Base-by-base conservation (phyloP, 2,113 vertebrate genomes). In the Cheirogaleus medius region DNA sequence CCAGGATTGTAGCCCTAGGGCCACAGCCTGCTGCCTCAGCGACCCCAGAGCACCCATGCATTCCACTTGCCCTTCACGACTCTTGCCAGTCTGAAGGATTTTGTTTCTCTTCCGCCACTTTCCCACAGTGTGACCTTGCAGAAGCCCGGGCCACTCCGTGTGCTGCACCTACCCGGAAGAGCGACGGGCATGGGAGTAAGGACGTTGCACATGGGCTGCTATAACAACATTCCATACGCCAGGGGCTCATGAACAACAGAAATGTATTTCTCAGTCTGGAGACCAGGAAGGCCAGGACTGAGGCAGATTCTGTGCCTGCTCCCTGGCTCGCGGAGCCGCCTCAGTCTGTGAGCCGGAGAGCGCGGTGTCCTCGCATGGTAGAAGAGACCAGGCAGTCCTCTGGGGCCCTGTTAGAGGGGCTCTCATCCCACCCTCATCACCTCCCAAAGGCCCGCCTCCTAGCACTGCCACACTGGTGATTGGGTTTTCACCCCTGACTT, bases 171-270 rank as follows among this genome's bases (percentile, higher is more conserved):
- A 64, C 34, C 44, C 54, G 1, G 0, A 37, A 14, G 52, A 63
- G 18, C 34, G 6, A 0, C 0, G 6, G 37, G 60, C 21, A 0
- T 0, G 69, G 8, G 21, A 32, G 1, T 73, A 20, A 3, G 29
- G 29, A 37, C n/a, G 2, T 2, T 23, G 47, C 44, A 0, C 18
- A 20, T 17, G 14, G 32, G 47, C 23, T 21, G 10, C 58, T 9
- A 2, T 54, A 18, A 34, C 5, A 42, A 27, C 47, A 15, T 27
- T 3, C 25, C 64, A 32, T 4, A 17, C 9, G 18, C 29, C 63
- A 13, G 5, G 64, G 3, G 34, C 52, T 49, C 12, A 9, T 39
- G 63, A 34, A 32, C 23, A 21, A 15, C 29, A 85, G 60, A 56
- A 17, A 27, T 25, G 12, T 2, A 27, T 25, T 17, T 15, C 1